These are phyloP conservation scores for Chrysemys picta DNA, from an alignment of 2,113 vertebrate genomes.

Conservation along the genomic window DNA sequence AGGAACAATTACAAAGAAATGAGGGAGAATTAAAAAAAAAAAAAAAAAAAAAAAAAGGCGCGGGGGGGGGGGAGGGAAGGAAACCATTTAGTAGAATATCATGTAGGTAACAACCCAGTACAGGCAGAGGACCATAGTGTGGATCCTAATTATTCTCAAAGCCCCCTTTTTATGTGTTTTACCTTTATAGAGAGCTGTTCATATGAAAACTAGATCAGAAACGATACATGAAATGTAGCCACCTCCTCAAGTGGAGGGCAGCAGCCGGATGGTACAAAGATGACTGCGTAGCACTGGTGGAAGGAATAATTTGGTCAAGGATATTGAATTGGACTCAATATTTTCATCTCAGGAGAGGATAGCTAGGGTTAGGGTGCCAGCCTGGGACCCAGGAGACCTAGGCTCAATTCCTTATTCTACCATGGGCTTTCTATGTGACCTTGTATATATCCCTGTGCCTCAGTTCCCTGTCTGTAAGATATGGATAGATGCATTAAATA, in stretches of 20 bases:
- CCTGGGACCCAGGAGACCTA: neutral
- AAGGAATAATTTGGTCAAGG: neutral
- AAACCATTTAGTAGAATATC: neutral
- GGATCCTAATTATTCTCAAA: neutral
- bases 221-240: neutral
- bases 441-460: neutral
- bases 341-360: neutral
- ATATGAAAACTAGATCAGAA: neutral
- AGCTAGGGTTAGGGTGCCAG: accelerated
- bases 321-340: neutral
- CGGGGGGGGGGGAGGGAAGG: neutral
- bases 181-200: neutral
- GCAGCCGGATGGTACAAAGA: neutral
- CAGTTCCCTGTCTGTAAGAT: conserved; percentile 33
- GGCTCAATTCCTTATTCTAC: neutral
- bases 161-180: neutral
- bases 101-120: accelerated
- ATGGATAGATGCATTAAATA: conserved; percentile 40
- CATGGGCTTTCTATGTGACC: neutral
- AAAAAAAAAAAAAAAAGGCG: neutral
- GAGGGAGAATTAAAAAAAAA: neutral
- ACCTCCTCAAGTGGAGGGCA: neutral
- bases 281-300: accelerated
- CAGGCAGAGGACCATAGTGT: neutral
- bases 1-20: conserved; percentile 63